Percentiles rank a stretch among this genome's conserved stretches.
Conservation (phyloP, 2,113 vertebrate genomes). For the Osmerus mordax region DNA sequence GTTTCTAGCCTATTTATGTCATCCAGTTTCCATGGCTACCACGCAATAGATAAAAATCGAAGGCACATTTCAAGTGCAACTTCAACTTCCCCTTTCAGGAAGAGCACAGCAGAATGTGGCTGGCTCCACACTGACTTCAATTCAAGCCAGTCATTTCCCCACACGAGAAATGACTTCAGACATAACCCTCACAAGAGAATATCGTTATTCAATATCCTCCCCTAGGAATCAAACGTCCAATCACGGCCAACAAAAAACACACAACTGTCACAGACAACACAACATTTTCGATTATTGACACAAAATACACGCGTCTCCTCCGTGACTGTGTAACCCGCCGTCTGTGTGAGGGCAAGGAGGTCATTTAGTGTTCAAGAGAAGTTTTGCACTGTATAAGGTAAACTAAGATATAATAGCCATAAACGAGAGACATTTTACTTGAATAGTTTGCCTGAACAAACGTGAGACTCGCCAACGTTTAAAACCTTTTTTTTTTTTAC, state of each 20-base stretch:
- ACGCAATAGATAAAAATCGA: conserved; percentile 62
- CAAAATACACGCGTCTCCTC: no score
- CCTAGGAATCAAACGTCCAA: background rate
- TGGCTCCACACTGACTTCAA: conserved; percentile 16
- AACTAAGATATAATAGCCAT: no score
- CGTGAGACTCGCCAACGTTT: no score
- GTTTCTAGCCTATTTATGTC: conserved; percentile 75
- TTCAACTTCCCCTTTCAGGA: conserved; percentile 52
- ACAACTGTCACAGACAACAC: no score
- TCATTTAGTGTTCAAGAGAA: background rate
- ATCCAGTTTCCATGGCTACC: conserved; percentile 77
- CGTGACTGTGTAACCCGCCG: background rate
- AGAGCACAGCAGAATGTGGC: conserved; percentile 20
- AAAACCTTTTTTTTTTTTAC: no score
- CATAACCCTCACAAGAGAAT: background rate
- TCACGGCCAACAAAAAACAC: no score
- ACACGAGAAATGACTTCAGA: background rate
- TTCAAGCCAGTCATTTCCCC: background rate
- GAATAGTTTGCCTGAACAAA: background rate
- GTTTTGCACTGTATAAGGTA: no score
- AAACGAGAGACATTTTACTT: no score
- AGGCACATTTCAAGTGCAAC: conserved; percentile 57
- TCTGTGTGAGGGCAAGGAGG: background rate
- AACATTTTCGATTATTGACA: no score
- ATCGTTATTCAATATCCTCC: background rate